phyloP scores from a whole-genome alignment of 2,888 invertebrate genomes.

The Drosophila macrospina region DNA sequence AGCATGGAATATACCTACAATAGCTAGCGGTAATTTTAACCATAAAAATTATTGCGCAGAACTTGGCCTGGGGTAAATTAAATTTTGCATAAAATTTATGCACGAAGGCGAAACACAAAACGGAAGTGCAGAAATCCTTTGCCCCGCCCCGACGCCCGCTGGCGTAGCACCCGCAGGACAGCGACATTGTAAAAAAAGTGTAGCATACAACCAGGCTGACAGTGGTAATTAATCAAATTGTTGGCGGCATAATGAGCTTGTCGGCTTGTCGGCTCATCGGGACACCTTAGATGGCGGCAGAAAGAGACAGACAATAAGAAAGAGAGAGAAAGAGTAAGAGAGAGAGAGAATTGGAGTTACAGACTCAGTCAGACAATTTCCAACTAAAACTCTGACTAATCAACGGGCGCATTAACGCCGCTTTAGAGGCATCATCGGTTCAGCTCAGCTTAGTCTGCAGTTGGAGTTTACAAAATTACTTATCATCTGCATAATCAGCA shows the following conservation, averaged over 20 bases:
- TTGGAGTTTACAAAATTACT: slow-evolving; percentile 75
- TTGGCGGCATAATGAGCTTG: slow-evolving; percentile 76
- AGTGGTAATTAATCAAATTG: slow-evolving; percentile 78
- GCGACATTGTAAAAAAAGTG: slow-evolving; percentile 24
- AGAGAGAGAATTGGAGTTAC: not conserved
- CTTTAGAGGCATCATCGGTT: slow-evolving; percentile 52
- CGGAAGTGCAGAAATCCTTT: slow-evolving; percentile 53
- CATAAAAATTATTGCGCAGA: slow-evolving; percentile 60
- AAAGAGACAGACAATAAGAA: no score
- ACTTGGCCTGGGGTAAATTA: slow-evolving; percentile 63
- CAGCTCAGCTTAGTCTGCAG: slow-evolving; percentile 51
- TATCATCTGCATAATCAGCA: slow-evolving; percentile 79
- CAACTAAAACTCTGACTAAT: slow-evolving; percentile 50
- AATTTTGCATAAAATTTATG: slow-evolving; percentile 74
- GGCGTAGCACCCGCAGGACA: no score
- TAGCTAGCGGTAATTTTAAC: slow-evolving; percentile 35
- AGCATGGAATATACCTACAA: not conserved
- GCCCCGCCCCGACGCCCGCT: slow-evolving; percentile 20
- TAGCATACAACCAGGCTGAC: slow-evolving; percentile 34
- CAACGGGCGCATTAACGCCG: slow-evolving; percentile 74
- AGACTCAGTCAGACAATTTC: not conserved
- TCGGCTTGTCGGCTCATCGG: slow-evolving; percentile 41
- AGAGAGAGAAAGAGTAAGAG: not conserved
- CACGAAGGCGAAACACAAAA: slow-evolving; percentile 50
- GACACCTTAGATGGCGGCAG: not conserved